These are phyloP conservation scores for Tinea pellionella DNA, from an alignment of 2,888 invertebrate species.

Conservation along the genomic window DNA sequence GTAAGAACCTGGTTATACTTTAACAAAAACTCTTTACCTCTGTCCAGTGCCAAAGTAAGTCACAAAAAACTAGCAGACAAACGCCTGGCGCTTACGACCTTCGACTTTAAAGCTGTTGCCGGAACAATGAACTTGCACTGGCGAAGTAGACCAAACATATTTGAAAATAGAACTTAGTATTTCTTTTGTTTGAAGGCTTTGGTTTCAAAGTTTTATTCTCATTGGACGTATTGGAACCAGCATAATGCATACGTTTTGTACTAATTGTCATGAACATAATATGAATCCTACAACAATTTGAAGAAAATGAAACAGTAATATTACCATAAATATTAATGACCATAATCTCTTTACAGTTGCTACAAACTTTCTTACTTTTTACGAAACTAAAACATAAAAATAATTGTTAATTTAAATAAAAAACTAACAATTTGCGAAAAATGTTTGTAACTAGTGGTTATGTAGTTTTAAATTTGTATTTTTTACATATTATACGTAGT, in stretches of 20 bases:
- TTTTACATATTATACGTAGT: not conserved
- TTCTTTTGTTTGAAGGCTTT: constrained; percentile 28
- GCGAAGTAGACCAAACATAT: constrained; percentile 65
- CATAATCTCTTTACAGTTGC: no score
- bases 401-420: no score
- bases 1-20: constrained; percentile 44
- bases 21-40: constrained; percentile 47
- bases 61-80: constrained; percentile 40
- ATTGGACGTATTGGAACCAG: not conserved
- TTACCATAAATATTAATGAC: not conserved
- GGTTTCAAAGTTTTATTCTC: constrained; percentile 2
- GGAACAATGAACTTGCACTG: constrained; percentile 67
- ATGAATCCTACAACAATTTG: not conserved
- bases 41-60: constrained; percentile 37
- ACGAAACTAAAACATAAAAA: no score
- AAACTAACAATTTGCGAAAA: no score
- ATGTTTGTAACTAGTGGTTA: no score
- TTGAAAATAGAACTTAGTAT: constrained; percentile 42
- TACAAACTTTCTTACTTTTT: no score
- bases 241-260: not conserved
- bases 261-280: not conserved
- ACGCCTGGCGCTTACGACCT: constrained; percentile 50
- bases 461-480: no score
- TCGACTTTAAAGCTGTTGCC: constrained; percentile 24
- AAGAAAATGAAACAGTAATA: not conserved